Percentiles rank a stretch among this genome's conserved stretches.
Conservation (phyloP, 2,888 invertebrate genomes). For the Folsomia candida region DNA sequence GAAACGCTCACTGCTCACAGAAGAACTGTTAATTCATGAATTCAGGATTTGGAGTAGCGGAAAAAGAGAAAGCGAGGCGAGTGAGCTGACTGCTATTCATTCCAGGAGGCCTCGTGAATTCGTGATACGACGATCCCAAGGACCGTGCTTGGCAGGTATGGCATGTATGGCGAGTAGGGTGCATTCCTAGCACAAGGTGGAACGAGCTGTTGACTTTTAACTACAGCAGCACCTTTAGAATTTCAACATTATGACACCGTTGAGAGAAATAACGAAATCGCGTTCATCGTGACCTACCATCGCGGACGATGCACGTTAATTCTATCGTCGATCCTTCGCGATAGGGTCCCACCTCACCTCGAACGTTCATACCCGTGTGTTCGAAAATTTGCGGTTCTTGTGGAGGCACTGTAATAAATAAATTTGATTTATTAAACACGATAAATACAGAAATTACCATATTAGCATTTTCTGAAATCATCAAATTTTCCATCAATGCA, state of each 20-base stretch:
- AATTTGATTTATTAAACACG: constrained; percentile 16
- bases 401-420: constrained; percentile 51
- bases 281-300: constrained; percentile 37
- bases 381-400: constrained; percentile 48
- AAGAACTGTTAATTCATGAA: not conserved
- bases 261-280: not conserved
- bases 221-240: not conserved
- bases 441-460: not conserved
- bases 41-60: not conserved
- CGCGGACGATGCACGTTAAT: constrained; percentile 46
- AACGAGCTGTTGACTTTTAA: not conserved
- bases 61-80: not conserved
- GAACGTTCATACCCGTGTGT: constrained; percentile 40
- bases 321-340: constrained; percentile 44
- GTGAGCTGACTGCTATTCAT: not conserved
- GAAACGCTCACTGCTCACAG: not conserved
- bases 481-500: too few relatives aligned
- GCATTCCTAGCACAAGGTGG: not conserved
- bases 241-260: not conserved
- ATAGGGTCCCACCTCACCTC: constrained; percentile 48
- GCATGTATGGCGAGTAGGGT: not conserved
- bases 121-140: too few relatives aligned
- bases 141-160: not conserved
- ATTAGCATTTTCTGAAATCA: not conserved
- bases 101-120: too few relatives aligned